Evolutionary conservation across 2,113 vertebrate genomes (phyloP).

Genomic region (Platichthys flesus): DNA sequence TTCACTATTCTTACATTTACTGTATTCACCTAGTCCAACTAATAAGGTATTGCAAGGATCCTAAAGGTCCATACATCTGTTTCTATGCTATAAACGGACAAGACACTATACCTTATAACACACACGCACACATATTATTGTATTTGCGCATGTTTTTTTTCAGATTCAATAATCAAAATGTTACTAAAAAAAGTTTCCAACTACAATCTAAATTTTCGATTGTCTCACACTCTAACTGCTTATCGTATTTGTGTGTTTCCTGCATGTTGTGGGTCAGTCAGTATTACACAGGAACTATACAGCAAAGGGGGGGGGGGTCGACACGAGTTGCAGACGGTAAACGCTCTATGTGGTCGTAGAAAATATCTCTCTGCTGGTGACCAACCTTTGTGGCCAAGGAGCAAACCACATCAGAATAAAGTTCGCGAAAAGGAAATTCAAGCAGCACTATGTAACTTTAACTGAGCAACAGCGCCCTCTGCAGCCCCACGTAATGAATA

Average conservation of each 20-base stretch:
- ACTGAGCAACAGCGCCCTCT: too few relatives aligned
- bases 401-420: too few relatives aligned
- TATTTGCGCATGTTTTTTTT: slow-evolving; percentile 5
- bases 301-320: neutral
- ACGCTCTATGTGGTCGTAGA: too few relatives aligned
- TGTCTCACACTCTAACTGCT: slow-evolving; percentile 47
- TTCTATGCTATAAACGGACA: slow-evolving; percentile 24
- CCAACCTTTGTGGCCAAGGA: too few relatives aligned
- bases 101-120: neutral
- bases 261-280: slow-evolving; percentile 9
- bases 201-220: slow-evolving; percentile 22
- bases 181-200: slow-evolving; percentile 11
- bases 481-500: too few relatives aligned
- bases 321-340: neutral
- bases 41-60: too few relatives aligned
- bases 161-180: slow-evolving; percentile 23
- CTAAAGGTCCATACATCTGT: neutral
- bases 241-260: slow-evolving; percentile 16
- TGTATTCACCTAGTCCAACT: too few relatives aligned
- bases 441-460: too few relatives aligned
- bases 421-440: too few relatives aligned
- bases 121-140: slow-evolving; percentile 6
- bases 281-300: slow-evolving; percentile 19
- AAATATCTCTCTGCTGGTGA: too few relatives aligned
- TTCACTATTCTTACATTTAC: slow-evolving; percentile 21